Evolutionary conservation across 2,888 invertebrate species (phyloP), one percentile per base, ranked within the genome.

Genomic region (Nymphalis polychloros): DNA sequence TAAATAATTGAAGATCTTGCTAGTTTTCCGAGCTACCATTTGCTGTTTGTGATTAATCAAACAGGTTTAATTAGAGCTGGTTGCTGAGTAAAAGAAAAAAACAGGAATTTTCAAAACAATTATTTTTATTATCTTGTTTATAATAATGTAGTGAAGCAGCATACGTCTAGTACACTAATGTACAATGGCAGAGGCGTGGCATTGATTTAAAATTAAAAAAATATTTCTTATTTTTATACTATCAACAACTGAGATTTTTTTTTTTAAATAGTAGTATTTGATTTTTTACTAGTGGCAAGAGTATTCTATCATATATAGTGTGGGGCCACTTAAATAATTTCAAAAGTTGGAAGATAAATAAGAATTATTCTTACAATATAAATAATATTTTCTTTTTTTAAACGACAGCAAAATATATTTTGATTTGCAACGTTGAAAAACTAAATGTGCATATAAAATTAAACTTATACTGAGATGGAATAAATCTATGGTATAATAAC

Each of bases 51-150:
- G 0, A 50, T n/a, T 49, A 49, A 5, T 8, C 1, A n/a, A 49
- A 49, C 49, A 49, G 8, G 7, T 50, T 8, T 19, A 4, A 50
- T 50, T 20, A 8, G 8, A 16, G 52, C 4, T 31, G 27, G 27
- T n/a, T 31, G 6, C 2, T 31, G 17, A 55, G 50, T 48, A 41
- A 57, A 68, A 76, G n/a, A 85, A 82, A 82, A 76, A 89, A 84
- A 85, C 77, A 70, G 76, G 35, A 64, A 75, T 69, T 67, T 81
- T 89, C 82, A 87, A 91, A 91, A 91, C 91, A 91, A 91, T 90
- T 89, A 89, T 87, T 88, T 90, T 87, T 87, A 88, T 89, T 86
- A 86, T 89, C 81, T 87, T 88, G 88, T 90, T 87, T 88, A 87
- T 88, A 85, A 84, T 88, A 85, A 86, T 88, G 84, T 85, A 84